Conservation (phyloP, 2,113 vertebrate species). For the Seriola aureovittata region DNA sequence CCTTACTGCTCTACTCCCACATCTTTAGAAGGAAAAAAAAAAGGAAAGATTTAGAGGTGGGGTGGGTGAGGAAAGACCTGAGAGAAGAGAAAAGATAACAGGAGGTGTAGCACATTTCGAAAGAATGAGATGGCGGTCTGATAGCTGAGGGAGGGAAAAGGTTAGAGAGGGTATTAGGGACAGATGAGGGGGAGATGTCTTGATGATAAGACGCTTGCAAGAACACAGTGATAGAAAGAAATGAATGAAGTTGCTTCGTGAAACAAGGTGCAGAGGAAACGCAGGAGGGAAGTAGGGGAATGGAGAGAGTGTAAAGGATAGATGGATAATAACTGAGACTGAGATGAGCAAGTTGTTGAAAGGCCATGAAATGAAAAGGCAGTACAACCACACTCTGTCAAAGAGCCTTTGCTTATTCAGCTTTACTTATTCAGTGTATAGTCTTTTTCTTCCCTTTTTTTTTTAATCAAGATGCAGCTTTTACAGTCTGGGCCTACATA, state of each 20-base stretch:
- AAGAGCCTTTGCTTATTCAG: slow-evolving; percentile 9
- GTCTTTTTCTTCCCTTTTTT: neutral
- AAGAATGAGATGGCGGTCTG: slow-evolving; percentile 18
- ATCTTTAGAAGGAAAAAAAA: neutral
- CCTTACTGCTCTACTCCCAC: slow-evolving; percentile 14
- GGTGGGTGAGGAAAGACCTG: neutral
- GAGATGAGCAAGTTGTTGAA: slow-evolving; percentile 49
- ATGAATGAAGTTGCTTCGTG: slow-evolving; percentile 34
- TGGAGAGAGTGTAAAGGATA: slow-evolving; percentile 9
- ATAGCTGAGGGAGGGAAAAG: slow-evolving; percentile 20
- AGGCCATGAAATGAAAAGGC: slow-evolving; percentile 66
- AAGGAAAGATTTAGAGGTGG: neutral
- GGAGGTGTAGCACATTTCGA: neutral
- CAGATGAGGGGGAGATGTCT: slow-evolving; percentile 40
- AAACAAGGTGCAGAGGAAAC: neutral
- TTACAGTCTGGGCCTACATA: neutral
- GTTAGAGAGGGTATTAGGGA: slow-evolving; percentile 35
- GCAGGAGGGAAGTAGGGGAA: slow-evolving; percentile 13
- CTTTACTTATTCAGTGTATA: slow-evolving; percentile 12
- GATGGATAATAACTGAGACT: slow-evolving; percentile 43
- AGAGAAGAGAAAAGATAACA: neutral
- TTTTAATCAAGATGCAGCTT: neutral
- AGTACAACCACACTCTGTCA: slow-evolving; percentile 32
- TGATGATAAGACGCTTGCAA: slow-evolving; percentile 18
- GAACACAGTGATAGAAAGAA: slow-evolving; percentile 17